Evolutionary conservation across 2,888 invertebrate genomes (phyloP).

Genomic region (Laothoe populi): DNA sequence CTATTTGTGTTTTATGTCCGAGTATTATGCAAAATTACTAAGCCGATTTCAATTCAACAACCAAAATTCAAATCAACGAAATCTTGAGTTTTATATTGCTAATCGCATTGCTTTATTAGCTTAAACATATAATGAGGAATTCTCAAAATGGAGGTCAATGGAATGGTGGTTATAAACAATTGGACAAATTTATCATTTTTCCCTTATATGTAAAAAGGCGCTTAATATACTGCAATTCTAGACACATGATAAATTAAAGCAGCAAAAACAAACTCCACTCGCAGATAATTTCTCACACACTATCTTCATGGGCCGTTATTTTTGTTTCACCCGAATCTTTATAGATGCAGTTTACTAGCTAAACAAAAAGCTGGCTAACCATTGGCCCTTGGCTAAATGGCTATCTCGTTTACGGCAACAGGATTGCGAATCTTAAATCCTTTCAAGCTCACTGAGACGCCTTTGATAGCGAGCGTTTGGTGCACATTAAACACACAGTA

Average conservation of each 20-base stretch:
- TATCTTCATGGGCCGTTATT: conserved; percentile 47
- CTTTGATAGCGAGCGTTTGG: conserved; percentile 71
- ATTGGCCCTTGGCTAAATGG: conserved; percentile 75
- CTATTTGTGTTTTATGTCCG: too few species aligned
- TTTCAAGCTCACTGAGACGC: conserved; percentile 63
- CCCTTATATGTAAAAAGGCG: neutral
- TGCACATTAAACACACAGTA: conserved; percentile 77
- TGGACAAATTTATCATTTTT: too few species aligned
- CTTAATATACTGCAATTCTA: neutral
- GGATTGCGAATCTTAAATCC: conserved; percentile 74
- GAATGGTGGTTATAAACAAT: too few species aligned
- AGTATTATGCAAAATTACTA: too few species aligned
- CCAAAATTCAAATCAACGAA: too few species aligned
- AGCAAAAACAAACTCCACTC: conserved; percentile 38
- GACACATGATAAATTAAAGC: conserved; percentile 26
- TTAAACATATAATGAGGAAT: too few species aligned
- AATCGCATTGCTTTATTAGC: too few species aligned
- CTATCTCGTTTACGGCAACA: conserved; percentile 74
- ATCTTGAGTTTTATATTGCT: too few species aligned
- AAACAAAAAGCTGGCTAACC: conserved; percentile 57
- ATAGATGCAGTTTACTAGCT: conserved; percentile 55
- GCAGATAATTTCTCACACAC: conserved; percentile 48
- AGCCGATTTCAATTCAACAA: too few species aligned
- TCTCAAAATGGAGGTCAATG: too few species aligned
- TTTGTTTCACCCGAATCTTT: conserved; percentile 59